Evolutionary conservation across 1,140 invertebrate genomes (phyloP), one percentile per base, ranked within the genome.

Genomic region (Augochlora pura): DNA sequence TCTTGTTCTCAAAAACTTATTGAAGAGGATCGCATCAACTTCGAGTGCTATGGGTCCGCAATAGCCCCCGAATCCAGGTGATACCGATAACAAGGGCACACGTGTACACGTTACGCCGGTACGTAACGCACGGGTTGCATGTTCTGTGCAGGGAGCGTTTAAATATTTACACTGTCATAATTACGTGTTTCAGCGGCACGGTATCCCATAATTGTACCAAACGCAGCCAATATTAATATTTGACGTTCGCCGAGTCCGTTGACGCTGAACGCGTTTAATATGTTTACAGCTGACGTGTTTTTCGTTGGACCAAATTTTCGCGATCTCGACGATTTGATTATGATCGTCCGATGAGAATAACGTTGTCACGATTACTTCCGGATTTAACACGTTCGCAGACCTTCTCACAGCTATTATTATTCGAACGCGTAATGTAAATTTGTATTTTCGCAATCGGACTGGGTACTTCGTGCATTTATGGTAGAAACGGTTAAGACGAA

Each of bases 81-180:
- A 42, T 38, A 21, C 25, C 7, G 9, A 8, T 14, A 52, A 49
- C 42, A 67, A 62, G 59, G 23, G 39, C 16, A 23, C n/a, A 23
- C n/a, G 16, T 23, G n/a, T 6, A 57, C 14, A 7, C 16, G 23
- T 27, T 12, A 2, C 18, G 0, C 27, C 12, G 5, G 21, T 42
- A 42, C 21, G 25, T n/a, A n/a, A n/a, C n/a, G n/a, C n/a, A n/a
- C n/a, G n/a, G n/a, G n/a, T n/a, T n/a, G n/a, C 10, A 21, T 39
- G 63, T 46, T 77, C 46, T 23, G 5, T 4, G 16, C 18, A 8
- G 12, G n/a, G 23, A 21, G 8, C 8, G 62, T 77, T 77, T 71
- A 77, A 77, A 60, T 71, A 54, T 77, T 77, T 77, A 64, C 46
- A 32, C 12, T 27, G 23, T 39, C n/a, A 64, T 77, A 77, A 77